Percentiles rank a stretch among this genome's conserved stretches.
These are phyloP conservation scores for Pristionchus mayeri DNA, from an alignment of 2,888 invertebrate genomes.

Conservation along the genomic window DNA sequence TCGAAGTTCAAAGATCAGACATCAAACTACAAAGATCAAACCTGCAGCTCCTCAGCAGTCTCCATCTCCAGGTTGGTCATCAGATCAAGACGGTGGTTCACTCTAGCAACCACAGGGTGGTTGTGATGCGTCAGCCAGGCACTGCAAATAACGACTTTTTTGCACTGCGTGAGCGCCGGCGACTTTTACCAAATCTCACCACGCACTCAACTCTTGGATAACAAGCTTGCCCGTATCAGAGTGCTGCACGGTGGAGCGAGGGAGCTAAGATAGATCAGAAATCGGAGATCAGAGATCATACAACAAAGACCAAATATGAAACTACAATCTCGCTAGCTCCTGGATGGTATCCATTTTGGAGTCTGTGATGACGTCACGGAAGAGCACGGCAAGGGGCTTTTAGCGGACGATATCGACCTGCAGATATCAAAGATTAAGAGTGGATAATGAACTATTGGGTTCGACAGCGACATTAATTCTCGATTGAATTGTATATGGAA, in stretches of 20 bases:
- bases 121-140: conserved; percentile 93
- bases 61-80: conserved; percentile 89
- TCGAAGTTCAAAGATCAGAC: neutral
- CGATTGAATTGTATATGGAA: too few relatives aligned
- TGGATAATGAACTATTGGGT: too few relatives aligned
- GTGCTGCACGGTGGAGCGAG: conserved; percentile 75
- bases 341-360: conserved; percentile 89
- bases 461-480: too few relatives aligned
- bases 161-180: neutral
- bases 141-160: conserved; percentile 51
- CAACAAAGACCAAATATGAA: conserved; percentile 10
- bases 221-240: conserved; percentile 84
- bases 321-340: too few relatives aligned
- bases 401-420: conserved; percentile 73
- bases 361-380: conserved; percentile 87
- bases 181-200: neutral
- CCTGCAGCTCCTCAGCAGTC: conserved; percentile 94
- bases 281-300: too few relatives aligned
- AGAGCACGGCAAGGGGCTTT: conserved; percentile 75
- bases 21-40: too few relatives aligned
- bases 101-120: conserved; percentile 83
- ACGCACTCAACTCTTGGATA: conserved; percentile 90
- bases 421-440: too few relatives aligned
- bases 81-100: conserved; percentile 87
- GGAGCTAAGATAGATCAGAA: too few relatives aligned